A percentile compares a stretch with the other conserved stretches of the same genome.
phyloP scores from a whole-genome alignment of 2,888 invertebrate species.

The Drosophila sordidula region DNA sequence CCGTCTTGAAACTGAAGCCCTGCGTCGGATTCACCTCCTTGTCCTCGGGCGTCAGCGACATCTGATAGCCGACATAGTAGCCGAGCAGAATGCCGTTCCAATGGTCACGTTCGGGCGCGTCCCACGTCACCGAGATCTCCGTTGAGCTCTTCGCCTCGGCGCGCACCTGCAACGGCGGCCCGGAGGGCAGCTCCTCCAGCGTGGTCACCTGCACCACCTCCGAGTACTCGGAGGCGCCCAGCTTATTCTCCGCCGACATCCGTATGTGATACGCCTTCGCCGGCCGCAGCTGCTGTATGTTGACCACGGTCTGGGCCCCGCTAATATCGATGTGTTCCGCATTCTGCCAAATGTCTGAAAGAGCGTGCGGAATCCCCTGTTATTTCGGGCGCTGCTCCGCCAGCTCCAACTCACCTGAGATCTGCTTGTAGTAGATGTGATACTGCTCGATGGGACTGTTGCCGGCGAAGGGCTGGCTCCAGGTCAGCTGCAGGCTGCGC shows the following conservation, averaged over 20 bases:
- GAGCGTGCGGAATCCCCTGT: background rate
- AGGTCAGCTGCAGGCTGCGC: constrained; percentile 92
- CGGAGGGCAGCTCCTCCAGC: constrained; percentile 93
- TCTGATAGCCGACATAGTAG: constrained; percentile 94
- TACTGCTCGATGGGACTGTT: constrained; percentile 95
- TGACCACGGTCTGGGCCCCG: constrained; percentile 92
- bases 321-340: constrained; percentile 93
- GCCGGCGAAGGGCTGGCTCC: constrained; percentile 95
- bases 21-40: constrained; percentile 85
- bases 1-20: constrained; percentile 91
- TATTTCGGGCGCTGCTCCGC: background rate
- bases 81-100: constrained; percentile 96
- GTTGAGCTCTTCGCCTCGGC: constrained; percentile 94
- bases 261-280: constrained; percentile 95
- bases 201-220: constrained; percentile 94
- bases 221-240: constrained; percentile 94
- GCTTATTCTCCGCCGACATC: constrained; percentile 94
- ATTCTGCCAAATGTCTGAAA: constrained; percentile 91
- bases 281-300: constrained; percentile 92
- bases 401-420: constrained; percentile 85
- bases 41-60: constrained; percentile 85
- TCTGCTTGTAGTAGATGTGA: constrained; percentile 95
- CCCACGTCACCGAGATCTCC: constrained; percentile 93
- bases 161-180: constrained; percentile 92
- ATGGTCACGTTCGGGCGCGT: constrained; percentile 92